Evolutionary conservation across 2,797 vertebrate genomes (phyloP).

Genomic region (Parauchenoglanis ngamensis): DNA sequence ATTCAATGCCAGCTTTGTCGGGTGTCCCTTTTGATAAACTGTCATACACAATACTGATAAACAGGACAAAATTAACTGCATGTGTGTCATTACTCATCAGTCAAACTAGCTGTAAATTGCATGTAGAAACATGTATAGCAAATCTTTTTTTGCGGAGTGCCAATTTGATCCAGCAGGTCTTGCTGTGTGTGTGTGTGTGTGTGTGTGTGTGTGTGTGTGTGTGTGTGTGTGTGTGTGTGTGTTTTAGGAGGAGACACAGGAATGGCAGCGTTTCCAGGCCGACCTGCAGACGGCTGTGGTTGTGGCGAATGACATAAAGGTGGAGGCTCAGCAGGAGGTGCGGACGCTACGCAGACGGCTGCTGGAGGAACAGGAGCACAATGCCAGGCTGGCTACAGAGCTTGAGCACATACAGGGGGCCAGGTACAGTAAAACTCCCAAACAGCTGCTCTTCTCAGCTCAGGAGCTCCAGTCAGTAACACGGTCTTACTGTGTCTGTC

Average conservation of each 20-base stretch:
- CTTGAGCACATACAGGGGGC: constrained; percentile 85
- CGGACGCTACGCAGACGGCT: constrained; percentile 84
- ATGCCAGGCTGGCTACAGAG: constrained; percentile 81
- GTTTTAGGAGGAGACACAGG: constrained; percentile 89
- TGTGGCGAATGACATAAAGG: constrained; percentile 97
- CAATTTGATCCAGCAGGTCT: neutral
- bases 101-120: constrained; percentile 12
- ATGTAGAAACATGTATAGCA: neutral
- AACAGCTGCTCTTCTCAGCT: constrained; percentile 53
- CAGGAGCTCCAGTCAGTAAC: neutral
- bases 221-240: constrained; percentile 18
- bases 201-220: no score
- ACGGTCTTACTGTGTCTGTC: neutral
- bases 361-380: constrained; percentile 92
- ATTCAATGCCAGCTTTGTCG: constrained; percentile 4
- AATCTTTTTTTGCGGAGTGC: neutral
- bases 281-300: constrained; percentile 97
- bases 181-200: neutral
- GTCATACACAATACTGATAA: neutral
- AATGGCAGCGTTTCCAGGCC: constrained; percentile 96
- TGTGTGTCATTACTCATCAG: constrained; percentile 1
- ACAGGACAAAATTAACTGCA: neutral
- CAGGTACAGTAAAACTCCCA: constrained; percentile 68
- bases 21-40: constrained; percentile 18
- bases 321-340: constrained; percentile 95